Conservation (phyloP, 2,888 invertebrate species). For the Phalera bucephala region DNA sequence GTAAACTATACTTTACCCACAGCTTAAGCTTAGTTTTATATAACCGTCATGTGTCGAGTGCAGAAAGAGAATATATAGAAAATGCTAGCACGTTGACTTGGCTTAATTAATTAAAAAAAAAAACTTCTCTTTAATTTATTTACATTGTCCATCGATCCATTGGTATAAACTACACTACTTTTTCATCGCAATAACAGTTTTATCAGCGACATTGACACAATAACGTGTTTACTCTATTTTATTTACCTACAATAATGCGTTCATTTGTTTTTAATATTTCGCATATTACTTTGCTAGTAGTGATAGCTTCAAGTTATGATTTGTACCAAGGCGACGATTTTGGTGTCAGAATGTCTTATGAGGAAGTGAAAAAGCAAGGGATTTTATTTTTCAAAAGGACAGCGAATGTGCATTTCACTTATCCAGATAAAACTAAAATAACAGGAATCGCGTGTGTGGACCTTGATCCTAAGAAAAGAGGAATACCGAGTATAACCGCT, state of each 20-base stretch:
- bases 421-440: slow-evolving; percentile 44
- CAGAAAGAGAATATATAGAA: no score
- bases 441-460: slow-evolving; percentile 48
- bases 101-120: neutral
- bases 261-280: slow-evolving; percentile 1
- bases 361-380: slow-evolving; percentile 48
- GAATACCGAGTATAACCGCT: slow-evolving; percentile 26
- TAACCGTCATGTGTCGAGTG: neutral
- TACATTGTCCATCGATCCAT: slow-evolving; percentile 2
- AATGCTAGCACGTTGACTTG: no score
- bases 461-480: slow-evolving; percentile 37
- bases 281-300: slow-evolving; percentile 7
- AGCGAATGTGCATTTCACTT: slow-evolving; percentile 30
- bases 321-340: slow-evolving; percentile 38
- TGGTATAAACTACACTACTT: slow-evolving; percentile 10
- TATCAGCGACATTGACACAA: slow-evolving; percentile 28
- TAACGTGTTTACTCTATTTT: slow-evolving; percentile 11
- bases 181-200: slow-evolving; percentile 27
- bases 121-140: slow-evolving; percentile 10
- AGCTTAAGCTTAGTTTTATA: neutral
- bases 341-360: slow-evolving; percentile 48
- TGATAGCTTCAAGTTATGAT: slow-evolving; percentile 20
- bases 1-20: neutral
- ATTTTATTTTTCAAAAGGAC: slow-evolving; percentile 43
- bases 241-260: slow-evolving; percentile 7